Evolutionary conservation across 2,797 vertebrate genomes (phyloP), one percentile per base, ranked within the genome.

Genomic region (Apogon talboti): DNA sequence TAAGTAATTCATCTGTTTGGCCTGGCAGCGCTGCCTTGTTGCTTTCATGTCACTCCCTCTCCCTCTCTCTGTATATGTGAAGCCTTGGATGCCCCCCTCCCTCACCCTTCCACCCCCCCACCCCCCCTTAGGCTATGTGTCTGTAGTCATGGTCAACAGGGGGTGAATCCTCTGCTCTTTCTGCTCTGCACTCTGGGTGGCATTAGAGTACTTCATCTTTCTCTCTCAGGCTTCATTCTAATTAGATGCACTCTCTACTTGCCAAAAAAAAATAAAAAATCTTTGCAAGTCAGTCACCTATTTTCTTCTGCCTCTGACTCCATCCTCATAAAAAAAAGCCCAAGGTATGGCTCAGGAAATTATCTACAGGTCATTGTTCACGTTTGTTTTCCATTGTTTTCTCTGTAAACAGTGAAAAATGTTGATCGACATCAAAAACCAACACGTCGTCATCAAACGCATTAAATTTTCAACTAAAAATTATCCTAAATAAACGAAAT

Each of bases 1-100:
- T 91, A 87, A 91, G 88, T 88, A 88, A 90, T 91, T 91, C 89
- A 88, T 91, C 86, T 87, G 84, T 88, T 88, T 91, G 89, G 84
- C 86, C 89, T 87, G 77, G 78, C 81, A 85, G 84, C 83, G 33
- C 67, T 86, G 87, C 81, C 84, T 85, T 79, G 77, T 82, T 89
- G 77, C 89, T 90, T 90, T 91, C 87, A 89, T 88, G 88, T 87
- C 83, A 35, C 80, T 45, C 71, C 10, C 45, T 70, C 58, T 47
- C 41, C 50, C 44, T 30, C 61, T 11, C n/a, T 18, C 44, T 65
- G 61, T 44, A 52, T 62, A 54, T 70, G 76, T 74, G 66, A 44
- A 77, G 75, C 77, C 74, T 88, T 84, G 86, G 79, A 81, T 82
- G 82, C 79, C 59, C 56, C 64, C 72, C 21, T 53, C 62, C 72